Percentiles rank a stretch among this genome's conserved stretches.
These are phyloP conservation scores for Probaryconus sp. DNA, from an alignment of 1,140 invertebrate species.

Conservation along the genomic window DNA sequence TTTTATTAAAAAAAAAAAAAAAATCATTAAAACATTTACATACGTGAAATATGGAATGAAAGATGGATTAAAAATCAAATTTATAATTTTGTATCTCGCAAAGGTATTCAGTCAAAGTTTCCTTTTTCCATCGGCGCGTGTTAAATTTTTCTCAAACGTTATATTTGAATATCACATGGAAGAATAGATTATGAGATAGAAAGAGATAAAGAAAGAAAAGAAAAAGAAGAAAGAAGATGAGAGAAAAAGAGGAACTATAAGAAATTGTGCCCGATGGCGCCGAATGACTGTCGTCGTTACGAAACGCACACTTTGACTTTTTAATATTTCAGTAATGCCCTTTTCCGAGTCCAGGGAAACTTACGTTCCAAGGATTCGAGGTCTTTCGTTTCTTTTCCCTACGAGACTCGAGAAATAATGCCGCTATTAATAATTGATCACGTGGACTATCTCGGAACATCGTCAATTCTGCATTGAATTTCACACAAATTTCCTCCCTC, in stretches of 20 bases:
- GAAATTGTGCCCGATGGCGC: constrained; percentile 5
- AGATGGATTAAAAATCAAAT: too few species aligned
- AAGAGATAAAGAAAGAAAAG: too few species aligned
- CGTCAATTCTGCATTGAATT: constrained; percentile 5
- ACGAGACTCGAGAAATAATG: constrained; percentile 14
- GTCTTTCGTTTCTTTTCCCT: background rate
- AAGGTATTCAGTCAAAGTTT: too few species aligned
- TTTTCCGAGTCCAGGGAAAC: background rate
- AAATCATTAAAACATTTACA: too few species aligned
- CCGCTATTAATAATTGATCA: constrained; percentile 25
- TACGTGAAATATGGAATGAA: too few species aligned
- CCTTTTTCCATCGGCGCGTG: background rate
- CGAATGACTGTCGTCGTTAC: constrained; percentile 1
- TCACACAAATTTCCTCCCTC: too few species aligned
- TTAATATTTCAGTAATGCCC: constrained; percentile 6
- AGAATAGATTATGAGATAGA: background rate
- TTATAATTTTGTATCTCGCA: too few species aligned
- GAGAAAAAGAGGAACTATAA: background rate
- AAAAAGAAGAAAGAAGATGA: too few species aligned
- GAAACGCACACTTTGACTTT: background rate
- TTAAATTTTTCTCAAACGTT: constrained; percentile 5
- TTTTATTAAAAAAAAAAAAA: too few species aligned
- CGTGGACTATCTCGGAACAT: background rate
- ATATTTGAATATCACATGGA: constrained; percentile 7
- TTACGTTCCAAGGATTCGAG: background rate